phyloP scores from a whole-genome alignment of 2,113 vertebrate genomes.

The Tachuris rubrigastra region DNA sequence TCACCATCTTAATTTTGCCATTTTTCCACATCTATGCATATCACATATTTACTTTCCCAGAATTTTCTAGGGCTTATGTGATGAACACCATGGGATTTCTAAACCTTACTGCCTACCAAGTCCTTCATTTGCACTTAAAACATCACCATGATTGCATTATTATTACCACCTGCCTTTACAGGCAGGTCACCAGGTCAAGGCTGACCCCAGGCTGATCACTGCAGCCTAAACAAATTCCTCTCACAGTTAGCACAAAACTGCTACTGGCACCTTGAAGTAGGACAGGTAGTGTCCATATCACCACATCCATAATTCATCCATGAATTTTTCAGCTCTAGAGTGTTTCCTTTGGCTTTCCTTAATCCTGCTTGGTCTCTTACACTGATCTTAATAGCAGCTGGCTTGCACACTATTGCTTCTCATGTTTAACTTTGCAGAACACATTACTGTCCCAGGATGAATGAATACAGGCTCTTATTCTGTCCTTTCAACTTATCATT shows the following conservation, averaged over 20 bases:
- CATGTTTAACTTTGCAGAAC: constrained; percentile 36
- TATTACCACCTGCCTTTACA: background rate
- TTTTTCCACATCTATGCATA: background rate
- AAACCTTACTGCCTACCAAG: background rate
- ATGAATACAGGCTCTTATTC: constrained; percentile 23
- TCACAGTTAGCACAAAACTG: background rate
- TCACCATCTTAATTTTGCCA: background rate
- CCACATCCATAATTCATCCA: background rate
- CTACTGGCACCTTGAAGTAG: background rate
- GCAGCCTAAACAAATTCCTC: background rate
- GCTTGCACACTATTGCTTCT: background rate
- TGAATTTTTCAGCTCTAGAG: background rate
- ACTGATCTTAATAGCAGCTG: background rate
- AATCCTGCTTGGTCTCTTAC: background rate
- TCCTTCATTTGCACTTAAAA: background rate
- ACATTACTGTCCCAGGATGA: constrained; percentile 38
- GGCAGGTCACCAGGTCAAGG: background rate
- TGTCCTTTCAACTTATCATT: constrained; percentile 51
- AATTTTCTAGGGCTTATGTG: background rate
- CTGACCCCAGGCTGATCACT: background rate
- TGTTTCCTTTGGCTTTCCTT: background rate
- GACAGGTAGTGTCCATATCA: background rate
- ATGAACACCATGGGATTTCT: background rate
- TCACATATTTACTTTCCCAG: background rate
- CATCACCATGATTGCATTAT: background rate